phyloP scores from a whole-genome alignment of 2,888 invertebrate species.

The Monoplex corrugatus region DNA sequence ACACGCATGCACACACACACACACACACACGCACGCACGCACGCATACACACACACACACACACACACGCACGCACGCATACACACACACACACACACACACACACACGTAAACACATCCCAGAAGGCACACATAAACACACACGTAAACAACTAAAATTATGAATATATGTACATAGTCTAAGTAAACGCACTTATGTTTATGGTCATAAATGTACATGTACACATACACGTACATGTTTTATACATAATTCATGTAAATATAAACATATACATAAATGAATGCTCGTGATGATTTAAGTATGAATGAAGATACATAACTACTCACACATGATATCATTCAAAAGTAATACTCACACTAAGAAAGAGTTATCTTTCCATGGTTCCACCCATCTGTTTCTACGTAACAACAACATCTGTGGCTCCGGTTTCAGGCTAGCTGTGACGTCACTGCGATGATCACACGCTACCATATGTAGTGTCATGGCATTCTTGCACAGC shows the following conservation, averaged over 20 bases:
- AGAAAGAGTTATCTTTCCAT: background rate
- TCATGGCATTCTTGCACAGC: no score
- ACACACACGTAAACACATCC: slow-evolving; percentile 6
- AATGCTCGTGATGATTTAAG: no score
- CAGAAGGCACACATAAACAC: slow-evolving; percentile 12
- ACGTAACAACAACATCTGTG: background rate
- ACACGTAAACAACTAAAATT: background rate
- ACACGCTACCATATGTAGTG: no score
- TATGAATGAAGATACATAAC: no score
- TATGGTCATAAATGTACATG: background rate
- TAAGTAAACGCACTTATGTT: background rate
- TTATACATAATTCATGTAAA: no score
- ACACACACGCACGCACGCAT: background rate
- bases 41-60: background rate
- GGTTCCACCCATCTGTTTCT: background rate
- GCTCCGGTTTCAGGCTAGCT: background rate
- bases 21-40: background rate
- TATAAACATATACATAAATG: no score
- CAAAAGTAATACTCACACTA: slow-evolving; percentile 3
- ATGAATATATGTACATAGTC: background rate
- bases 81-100: background rate
- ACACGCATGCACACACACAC: slow-evolving; percentile 13
- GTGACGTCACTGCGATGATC: background rate
- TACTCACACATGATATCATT: no score
- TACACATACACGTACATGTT: no score